Conservation (phyloP, 2,888 invertebrate genomes). For the Ditylenchus weischeri region DNA sequence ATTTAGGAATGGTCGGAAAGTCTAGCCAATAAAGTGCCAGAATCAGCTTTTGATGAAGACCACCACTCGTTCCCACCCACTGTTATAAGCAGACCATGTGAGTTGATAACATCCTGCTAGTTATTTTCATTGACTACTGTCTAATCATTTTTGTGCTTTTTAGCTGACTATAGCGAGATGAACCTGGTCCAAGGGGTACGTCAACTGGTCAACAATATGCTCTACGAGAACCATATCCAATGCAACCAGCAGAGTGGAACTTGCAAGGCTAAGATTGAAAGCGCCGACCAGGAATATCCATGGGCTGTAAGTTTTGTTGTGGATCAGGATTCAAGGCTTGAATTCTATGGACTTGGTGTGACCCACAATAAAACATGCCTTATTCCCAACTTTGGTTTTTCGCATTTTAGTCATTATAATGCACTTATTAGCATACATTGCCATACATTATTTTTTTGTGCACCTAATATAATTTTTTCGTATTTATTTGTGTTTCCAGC, state of each 20-base stretch:
- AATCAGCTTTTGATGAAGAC: constrained; percentile 1
- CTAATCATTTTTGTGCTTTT: background rate
- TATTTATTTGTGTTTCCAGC: no score
- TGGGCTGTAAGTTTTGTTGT: constrained; percentile 11
- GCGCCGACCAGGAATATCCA: background rate
- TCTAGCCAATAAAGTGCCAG: background rate
- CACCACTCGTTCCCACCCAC: background rate
- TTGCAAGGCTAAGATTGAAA: constrained; percentile 1
- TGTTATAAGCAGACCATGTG: background rate
- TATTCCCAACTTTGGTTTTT: no score
- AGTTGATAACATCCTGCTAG: no score
- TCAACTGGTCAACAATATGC: constrained; percentile 1
- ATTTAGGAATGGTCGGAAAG: background rate
- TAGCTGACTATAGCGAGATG: constrained; percentile 1
- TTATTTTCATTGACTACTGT: background rate
- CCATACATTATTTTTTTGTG: no score
- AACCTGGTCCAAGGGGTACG: background rate
- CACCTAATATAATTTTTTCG: no score
- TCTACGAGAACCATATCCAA: background rate
- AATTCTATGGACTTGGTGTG: no score
- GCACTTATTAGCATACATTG: no score
- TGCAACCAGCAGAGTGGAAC: background rate
- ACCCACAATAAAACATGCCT: no score
- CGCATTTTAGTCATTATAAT: no score
- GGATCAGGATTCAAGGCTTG: no score